These are phyloP conservation scores for Serrognathus titanus DNA, from an alignment of 2,888 invertebrate species.

Conservation along the genomic window DNA sequence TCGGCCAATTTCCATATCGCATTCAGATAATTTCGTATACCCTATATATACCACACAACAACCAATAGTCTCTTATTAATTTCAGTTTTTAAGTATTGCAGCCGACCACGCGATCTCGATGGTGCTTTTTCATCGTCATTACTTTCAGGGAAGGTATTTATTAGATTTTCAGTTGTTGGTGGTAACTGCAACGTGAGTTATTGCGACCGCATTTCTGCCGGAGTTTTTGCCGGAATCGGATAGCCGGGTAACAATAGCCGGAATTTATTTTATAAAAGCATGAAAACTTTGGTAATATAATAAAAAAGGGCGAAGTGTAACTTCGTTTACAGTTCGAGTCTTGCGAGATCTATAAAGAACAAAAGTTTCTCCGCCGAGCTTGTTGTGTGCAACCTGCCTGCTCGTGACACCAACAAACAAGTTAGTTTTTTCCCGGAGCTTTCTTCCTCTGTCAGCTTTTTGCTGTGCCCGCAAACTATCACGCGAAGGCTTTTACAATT, in stretches of 20 bases:
- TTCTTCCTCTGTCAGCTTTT: conserved; percentile 25
- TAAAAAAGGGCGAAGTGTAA: conserved; percentile 29
- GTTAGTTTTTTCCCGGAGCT: conserved; percentile 23
- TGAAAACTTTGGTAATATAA: conserved; percentile 30
- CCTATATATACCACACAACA: no score
- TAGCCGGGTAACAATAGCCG: conserved; percentile 3
- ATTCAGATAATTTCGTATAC: no score
- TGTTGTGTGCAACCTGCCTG: conserved; percentile 27
- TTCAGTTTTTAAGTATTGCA: no score
- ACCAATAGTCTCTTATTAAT: no score
- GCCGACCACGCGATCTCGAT: no score
- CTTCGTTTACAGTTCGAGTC: conserved; percentile 19
- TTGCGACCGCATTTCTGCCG: no score
- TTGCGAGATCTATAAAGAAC: conserved; percentile 24
- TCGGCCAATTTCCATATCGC: no score
- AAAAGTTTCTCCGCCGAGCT: conserved; percentile 25
- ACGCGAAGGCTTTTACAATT: no score
- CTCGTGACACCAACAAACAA: conserved; percentile 26
- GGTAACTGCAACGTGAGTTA: no score
- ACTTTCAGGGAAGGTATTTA: no score
- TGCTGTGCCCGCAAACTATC: not conserved
- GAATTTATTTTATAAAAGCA: conserved; percentile 12
- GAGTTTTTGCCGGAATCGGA: not conserved
- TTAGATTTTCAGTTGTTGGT: no score
- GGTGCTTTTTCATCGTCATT: no score